Percentiles rank a stretch among this genome's conserved stretches.
Conservation (phyloP, 1,140 invertebrate species). For the Archivesica marissinica region DNA sequence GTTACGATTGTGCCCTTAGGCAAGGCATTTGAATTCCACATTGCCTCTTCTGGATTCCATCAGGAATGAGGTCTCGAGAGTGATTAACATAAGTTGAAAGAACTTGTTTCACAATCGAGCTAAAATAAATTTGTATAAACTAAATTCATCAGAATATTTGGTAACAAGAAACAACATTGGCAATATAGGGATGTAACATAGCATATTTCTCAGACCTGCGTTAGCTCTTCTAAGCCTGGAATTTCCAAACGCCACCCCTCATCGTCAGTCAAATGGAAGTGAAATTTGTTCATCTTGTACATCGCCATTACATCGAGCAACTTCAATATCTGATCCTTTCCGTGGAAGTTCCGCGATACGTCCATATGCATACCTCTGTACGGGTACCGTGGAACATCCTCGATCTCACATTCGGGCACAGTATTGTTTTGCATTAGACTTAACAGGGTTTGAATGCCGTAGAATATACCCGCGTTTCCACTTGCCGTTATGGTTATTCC, state of each 20-base stretch:
- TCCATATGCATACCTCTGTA: constrained; percentile 81
- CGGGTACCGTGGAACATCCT: constrained; percentile 74
- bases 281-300: constrained; percentile 81
- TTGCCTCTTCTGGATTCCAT: no score
- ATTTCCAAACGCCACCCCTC: constrained; percentile 82
- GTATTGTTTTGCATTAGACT: constrained; percentile 61
- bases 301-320: constrained; percentile 78
- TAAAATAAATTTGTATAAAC: no score
- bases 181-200: no score
- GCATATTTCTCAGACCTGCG: no score
- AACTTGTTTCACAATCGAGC: no score
- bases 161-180: no score
- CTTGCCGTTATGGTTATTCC: constrained; percentile 63
- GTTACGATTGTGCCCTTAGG: no score
- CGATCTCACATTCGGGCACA: constrained; percentile 61
- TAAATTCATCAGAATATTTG: no score
- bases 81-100: no score
- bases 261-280: constrained; percentile 82
- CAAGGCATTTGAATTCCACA: no score
- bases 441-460: constrained; percentile 75
- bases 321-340: constrained; percentile 70
- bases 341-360: constrained; percentile 79
- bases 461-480: constrained; percentile 69
- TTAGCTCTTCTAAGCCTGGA: constrained; percentile 77
- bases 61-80: no score